phyloP scores from a whole-genome alignment of 2,888 invertebrate species.

The Dendrolimus pini region DNA sequence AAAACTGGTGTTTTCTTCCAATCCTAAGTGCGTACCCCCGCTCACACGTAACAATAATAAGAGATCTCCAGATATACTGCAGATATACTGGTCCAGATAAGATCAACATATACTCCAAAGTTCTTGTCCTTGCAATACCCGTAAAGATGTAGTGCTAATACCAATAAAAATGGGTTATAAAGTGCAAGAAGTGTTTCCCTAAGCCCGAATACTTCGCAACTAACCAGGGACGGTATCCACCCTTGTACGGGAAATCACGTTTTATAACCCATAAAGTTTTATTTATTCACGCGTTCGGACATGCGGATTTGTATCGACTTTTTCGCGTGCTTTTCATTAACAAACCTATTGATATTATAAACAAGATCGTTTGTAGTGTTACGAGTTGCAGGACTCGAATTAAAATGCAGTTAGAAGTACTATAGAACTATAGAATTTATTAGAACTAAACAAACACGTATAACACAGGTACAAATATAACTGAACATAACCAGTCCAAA shows the following conservation, averaged over 20 bases:
- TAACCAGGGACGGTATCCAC: constrained; percentile 1
- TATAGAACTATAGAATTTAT: too few species aligned
- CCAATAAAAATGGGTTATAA: neutral
- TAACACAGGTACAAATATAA: too few species aligned
- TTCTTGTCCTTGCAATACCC: neutral
- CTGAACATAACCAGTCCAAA: too few species aligned
- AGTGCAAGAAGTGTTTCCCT: neutral
- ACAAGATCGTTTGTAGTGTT: too few species aligned
- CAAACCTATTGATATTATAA: too few species aligned
- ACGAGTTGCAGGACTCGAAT: too few species aligned
- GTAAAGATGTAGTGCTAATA: neutral
- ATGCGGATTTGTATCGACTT: neutral
- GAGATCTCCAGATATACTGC: too few species aligned
- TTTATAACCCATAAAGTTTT: constrained; percentile 15
- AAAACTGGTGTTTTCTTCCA: too few species aligned
- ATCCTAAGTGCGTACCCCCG: too few species aligned
- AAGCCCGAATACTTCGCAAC: neutral
- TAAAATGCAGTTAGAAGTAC: too few species aligned
- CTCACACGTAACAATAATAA: too few species aligned
- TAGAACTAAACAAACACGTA: too few species aligned
- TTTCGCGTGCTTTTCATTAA: neutral
- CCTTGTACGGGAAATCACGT: constrained; percentile 15
- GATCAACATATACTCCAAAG: neutral
- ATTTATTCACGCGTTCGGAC: constrained; percentile 7
- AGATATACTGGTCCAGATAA: neutral